Conservation (phyloP, 2,797 vertebrate genomes). For the Cuniculus paca region DNA sequence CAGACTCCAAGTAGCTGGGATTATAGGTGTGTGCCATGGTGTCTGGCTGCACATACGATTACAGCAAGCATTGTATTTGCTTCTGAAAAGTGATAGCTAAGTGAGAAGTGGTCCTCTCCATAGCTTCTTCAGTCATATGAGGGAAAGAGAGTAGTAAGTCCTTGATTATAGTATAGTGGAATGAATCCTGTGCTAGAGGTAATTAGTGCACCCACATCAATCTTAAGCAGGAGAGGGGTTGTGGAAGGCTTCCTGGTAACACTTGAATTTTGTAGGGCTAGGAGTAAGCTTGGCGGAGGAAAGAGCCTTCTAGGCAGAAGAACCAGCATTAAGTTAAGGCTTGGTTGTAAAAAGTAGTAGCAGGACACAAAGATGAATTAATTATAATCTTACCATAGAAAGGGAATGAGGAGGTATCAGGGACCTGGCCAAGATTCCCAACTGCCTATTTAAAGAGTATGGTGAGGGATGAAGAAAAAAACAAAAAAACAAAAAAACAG, state of each 20-base stretch:
- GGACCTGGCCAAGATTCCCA: too few species aligned
- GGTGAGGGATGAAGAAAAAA: too few species aligned
- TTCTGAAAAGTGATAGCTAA: background rate
- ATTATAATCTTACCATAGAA: background rate
- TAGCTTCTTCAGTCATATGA: background rate
- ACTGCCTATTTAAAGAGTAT: too few species aligned
- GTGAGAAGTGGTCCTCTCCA: background rate
- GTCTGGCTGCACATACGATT: background rate
- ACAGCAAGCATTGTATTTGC: fast-evolving
- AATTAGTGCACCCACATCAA: background rate
- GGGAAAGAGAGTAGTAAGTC: background rate
- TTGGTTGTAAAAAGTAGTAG: background rate
- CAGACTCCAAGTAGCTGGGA: background rate
- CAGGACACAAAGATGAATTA: background rate
- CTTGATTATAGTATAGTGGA: background rate
- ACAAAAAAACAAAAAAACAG: too few species aligned
- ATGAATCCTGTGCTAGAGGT: background rate
- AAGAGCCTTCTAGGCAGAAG: background rate
- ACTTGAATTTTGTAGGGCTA: background rate
- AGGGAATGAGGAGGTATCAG: background rate
- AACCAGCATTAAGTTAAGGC: background rate
- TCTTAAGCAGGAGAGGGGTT: background rate
- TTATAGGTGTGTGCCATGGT: background rate
- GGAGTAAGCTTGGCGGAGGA: too few species aligned
- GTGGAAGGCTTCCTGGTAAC: background rate